These are phyloP conservation scores for Eretmocerus hayati DNA, from an alignment of 2,888 invertebrate species.

Conservation along the genomic window DNA sequence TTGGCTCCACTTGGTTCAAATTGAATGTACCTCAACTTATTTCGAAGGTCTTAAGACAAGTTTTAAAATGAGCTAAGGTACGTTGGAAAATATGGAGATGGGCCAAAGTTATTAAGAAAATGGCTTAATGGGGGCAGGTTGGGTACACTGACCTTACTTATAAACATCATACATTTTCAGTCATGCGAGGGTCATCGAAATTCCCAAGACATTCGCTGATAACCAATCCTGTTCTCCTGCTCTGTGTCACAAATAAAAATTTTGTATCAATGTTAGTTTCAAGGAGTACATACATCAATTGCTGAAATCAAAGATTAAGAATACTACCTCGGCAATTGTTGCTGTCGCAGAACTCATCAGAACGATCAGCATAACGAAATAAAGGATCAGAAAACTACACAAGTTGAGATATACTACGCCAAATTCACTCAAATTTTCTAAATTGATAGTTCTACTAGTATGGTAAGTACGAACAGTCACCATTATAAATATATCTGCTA, in stretches of 20 bases:
- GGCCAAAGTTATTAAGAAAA: too few relatives aligned
- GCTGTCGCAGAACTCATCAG: neutral
- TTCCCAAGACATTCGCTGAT: neutral
- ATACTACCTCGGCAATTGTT: neutral
- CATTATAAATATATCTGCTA: too few relatives aligned
- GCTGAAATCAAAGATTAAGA: neutral
- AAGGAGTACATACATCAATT: too few relatives aligned
- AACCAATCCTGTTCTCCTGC: conserved; percentile 2
- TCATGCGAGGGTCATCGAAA: neutral
- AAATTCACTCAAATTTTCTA: neutral
- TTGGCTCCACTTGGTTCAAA: too few relatives aligned
- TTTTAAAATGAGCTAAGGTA: too few relatives aligned
- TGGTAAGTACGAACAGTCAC: neutral
- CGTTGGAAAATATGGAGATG: too few relatives aligned
- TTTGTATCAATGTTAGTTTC: too few relatives aligned
- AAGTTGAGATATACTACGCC: neutral
- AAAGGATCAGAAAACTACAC: neutral
- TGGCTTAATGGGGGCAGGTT: too few relatives aligned
- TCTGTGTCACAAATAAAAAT: too few relatives aligned
- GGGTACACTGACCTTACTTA: too few relatives aligned
- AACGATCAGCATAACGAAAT: neutral
- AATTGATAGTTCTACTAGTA: neutral
- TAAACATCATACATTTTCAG: neutral
- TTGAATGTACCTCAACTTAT: too few relatives aligned
- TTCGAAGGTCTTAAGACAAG: too few relatives aligned